Conservation (phyloP, 1,140 invertebrate species). For the Euschistus heros region DNA sequence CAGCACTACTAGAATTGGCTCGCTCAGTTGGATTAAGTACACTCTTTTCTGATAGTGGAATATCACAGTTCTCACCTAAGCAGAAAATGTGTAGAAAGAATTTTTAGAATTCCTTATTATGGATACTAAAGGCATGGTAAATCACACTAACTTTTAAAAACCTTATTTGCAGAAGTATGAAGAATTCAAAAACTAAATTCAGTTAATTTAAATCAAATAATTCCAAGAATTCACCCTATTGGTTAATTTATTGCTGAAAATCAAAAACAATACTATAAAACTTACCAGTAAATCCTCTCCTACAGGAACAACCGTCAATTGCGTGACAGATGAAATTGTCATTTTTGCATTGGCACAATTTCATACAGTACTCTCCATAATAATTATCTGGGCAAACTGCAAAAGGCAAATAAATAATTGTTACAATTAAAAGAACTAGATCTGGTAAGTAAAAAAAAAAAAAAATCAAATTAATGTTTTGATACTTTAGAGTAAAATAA, state of each 20-base stretch:
- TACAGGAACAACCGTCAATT: slow-evolving; percentile 65
- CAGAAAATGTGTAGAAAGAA: slow-evolving; percentile 27
- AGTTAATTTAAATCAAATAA: no score
- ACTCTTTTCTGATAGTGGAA: slow-evolving; percentile 34
- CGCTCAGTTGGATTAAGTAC: slow-evolving; percentile 33
- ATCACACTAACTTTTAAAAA: no score
- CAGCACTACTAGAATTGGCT: slow-evolving; percentile 32
- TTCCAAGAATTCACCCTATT: no score
- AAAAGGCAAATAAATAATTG: slow-evolving; percentile 18
- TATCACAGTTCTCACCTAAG: slow-evolving; percentile 42
- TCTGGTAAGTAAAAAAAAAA: no score
- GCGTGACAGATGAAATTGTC: slow-evolving; percentile 73
- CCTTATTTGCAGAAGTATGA: no score
- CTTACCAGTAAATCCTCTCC: slow-evolving; percentile 57
- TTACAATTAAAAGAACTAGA: background rate
- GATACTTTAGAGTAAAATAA: no score
- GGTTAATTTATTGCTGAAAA: no score
- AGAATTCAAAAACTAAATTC: no score
- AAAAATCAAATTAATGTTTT: no score
- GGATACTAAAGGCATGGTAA: no score
- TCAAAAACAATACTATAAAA: background rate
- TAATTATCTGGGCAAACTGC: slow-evolving; percentile 80
- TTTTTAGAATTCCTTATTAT: background rate
- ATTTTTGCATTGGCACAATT: slow-evolving; percentile 61
- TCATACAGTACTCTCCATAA: slow-evolving; percentile 79